phyloP scores from a whole-genome alignment of 2,113 vertebrate genomes.

The Felis chaus region DNA sequence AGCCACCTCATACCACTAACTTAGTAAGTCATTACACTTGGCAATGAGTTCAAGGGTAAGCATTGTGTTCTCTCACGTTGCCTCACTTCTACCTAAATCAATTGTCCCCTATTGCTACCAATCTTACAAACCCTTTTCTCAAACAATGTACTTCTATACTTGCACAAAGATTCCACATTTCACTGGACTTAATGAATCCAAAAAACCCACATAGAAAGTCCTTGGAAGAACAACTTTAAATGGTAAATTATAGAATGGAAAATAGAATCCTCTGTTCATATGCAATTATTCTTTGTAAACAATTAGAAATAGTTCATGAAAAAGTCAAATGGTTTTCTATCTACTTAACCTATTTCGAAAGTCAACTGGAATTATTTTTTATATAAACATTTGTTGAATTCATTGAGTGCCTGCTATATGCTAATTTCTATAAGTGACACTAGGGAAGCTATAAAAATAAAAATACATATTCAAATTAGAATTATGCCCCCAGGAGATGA shows the following conservation, averaged over 20 bases:
- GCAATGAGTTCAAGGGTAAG: not conserved
- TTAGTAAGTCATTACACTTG: not conserved
- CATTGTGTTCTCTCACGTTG: not conserved
- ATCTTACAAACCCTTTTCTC: not conserved
- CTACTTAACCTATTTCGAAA: conserved; percentile 13
- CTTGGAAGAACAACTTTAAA: conserved; percentile 3
- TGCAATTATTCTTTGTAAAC: not conserved
- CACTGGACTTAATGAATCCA: conserved; percentile 1
- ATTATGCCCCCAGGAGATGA: not conserved
- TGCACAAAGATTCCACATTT: not conserved
- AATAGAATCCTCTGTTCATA: not conserved
- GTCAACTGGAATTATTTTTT: conserved; percentile 26
- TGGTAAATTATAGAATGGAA: not conserved
- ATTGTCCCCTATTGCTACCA: not conserved
- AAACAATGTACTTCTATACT: not conserved
- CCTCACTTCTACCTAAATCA: not conserved
- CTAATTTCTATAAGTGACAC: conserved; percentile 15
- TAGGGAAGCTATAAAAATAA: not conserved
- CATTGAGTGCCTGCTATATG: not conserved
- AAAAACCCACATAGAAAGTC: not conserved
- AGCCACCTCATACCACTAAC: not conserved
- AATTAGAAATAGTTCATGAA: not conserved
- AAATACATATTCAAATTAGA: not conserved
- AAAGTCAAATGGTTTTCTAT: not conserved
- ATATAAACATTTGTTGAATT: conserved; percentile 16